Evolutionary conservation across 2,888 invertebrate genomes (phyloP).

Genomic region (Margaritifera margaritifera): DNA sequence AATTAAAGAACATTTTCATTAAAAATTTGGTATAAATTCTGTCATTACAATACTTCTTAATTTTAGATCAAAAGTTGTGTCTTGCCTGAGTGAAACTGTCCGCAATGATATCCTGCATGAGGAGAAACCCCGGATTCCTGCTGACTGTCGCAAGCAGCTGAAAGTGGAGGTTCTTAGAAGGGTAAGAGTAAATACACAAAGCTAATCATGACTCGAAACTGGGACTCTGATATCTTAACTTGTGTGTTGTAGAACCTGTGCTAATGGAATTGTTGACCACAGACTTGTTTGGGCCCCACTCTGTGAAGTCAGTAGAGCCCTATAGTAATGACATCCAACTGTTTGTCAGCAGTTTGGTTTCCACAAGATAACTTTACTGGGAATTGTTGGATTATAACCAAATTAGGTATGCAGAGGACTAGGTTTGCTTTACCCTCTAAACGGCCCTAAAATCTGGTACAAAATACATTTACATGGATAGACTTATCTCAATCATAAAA

Average conservation of each 20-base stretch:
- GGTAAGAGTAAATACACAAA: conserved; percentile 66
- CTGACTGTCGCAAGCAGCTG: conserved; percentile 92
- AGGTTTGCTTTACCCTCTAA: too few species aligned
- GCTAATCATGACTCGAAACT: neutral
- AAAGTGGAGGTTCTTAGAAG: conserved; percentile 90
- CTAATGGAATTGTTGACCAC: neutral
- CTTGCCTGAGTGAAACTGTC: conserved; percentile 91
- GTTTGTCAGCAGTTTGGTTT: neutral
- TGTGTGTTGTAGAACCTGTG: neutral
- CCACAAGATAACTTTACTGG: neutral
- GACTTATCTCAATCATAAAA: too few species aligned
- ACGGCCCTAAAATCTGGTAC: too few species aligned
- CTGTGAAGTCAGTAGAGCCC: neutral
- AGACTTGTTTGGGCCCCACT: neutral
- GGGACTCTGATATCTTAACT: neutral
- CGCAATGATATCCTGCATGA: conserved; percentile 87
- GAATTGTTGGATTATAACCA: too few species aligned
- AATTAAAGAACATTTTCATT: too few species aligned
- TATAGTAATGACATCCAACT: neutral
- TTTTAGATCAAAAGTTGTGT: conserved; percentile 81
- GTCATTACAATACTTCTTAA: neutral
- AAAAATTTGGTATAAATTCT: neutral
- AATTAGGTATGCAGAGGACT: too few species aligned
- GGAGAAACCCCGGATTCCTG: conserved; percentile 85
- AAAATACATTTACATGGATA: too few species aligned